These are phyloP conservation scores for Hylyphantes graminicola DNA, from an alignment of 1,140 invertebrate species.

Conservation along the genomic window DNA sequence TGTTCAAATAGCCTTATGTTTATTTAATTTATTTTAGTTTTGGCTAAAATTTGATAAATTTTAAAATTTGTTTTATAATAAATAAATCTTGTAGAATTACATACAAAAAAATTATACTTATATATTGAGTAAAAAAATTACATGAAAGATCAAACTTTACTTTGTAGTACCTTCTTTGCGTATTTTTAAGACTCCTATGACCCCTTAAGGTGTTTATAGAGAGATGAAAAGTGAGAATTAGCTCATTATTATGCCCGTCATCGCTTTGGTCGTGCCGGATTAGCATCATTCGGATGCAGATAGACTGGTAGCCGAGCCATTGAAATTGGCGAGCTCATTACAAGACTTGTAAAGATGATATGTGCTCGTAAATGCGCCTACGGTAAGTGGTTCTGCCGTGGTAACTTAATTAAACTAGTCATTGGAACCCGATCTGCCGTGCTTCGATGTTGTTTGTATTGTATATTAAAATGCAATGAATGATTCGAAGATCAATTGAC, in stretches of 20 bases:
- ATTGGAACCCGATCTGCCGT: conserved; percentile 1
- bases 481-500: conserved; percentile 14
- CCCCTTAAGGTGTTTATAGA: too few relatives aligned
- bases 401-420: conserved; percentile 25
- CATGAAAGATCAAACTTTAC: too few relatives aligned
- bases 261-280: conserved; percentile 18
- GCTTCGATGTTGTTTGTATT: conserved; percentile 18
- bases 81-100: too few relatives aligned
- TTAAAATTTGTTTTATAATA: too few relatives aligned
- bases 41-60: too few relatives aligned
- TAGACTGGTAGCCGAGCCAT: conserved; percentile 28
- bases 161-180: too few relatives aligned
- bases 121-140: too few relatives aligned
- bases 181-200: too few relatives aligned
- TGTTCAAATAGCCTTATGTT: too few relatives aligned
- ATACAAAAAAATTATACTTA: too few relatives aligned
- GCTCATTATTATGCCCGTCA: conserved; percentile 44
- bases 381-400: not conserved
- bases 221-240: conserved; percentile 11
- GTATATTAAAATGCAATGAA: conserved; percentile 10
- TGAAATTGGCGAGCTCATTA: conserved; percentile 28
- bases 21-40: too few relatives aligned
- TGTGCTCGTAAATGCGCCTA: conserved; percentile 14
- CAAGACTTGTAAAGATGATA: conserved; percentile 13
- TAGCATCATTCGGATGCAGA: conserved; percentile 33